A percentile compares a stretch with the other conserved stretches of the same genome.
These are phyloP conservation scores for Spinus olivaceus DNA, from an alignment of 2,797 vertebrate species.

Conservation along the genomic window DNA sequence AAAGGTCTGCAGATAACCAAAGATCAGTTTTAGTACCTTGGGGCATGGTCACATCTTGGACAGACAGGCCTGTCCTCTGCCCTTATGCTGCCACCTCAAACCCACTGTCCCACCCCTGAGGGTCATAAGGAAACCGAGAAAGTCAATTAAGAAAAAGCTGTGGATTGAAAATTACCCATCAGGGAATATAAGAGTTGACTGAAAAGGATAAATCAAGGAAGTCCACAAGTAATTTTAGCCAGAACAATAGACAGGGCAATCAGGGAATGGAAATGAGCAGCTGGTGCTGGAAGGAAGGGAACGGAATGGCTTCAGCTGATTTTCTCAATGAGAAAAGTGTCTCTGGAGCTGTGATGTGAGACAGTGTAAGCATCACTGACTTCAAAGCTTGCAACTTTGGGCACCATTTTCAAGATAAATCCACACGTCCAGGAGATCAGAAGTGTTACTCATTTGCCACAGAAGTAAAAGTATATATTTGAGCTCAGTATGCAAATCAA, in stretches of 20 bases:
- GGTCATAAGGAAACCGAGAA: not conserved
- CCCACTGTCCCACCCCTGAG: not conserved
- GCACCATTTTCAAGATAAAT: not conserved
- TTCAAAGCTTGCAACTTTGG: not conserved
- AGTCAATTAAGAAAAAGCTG: not conserved
- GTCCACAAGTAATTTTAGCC: not conserved
- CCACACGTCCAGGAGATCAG: not conserved
- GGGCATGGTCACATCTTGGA: not conserved
- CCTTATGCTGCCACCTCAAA: not conserved
- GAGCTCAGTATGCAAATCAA: not conserved
- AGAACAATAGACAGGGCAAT: not conserved
- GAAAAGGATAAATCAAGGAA: not conserved
- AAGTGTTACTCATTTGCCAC: not conserved
- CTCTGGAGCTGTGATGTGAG: not conserved
- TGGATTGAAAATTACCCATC: not conserved
- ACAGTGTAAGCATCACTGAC: not conserved
- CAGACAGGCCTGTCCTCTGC: not conserved
- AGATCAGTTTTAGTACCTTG: not conserved
- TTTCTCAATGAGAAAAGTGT: not conserved
- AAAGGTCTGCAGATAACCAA: not conserved
- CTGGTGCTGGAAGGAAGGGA: not conserved
- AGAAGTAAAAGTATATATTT: not conserved
- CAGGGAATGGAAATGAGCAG: not conserved
- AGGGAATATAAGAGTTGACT: not conserved
- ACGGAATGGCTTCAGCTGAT: not conserved